phyloP scores from a whole-genome alignment of 2,113 vertebrate genomes.

The Cathartes aura region DNA sequence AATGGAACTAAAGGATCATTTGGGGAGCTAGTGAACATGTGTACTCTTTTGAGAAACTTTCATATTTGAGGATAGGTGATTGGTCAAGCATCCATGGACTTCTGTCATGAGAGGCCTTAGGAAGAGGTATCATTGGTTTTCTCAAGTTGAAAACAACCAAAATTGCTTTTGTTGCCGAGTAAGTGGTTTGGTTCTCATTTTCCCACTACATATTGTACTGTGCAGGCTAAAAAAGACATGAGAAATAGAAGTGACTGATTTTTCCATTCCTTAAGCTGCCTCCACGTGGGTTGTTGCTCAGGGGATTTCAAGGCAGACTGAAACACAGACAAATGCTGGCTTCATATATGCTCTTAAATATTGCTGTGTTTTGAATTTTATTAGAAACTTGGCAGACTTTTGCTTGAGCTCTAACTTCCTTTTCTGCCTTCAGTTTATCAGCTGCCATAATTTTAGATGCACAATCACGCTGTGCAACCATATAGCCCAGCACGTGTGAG shows the following conservation, averaged over 20 bases:
- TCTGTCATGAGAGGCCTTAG: background rate
- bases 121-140: background rate
- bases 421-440: conserved; percentile 62
- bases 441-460: conserved; percentile 30
- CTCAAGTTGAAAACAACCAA: background rate
- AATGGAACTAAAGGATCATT: background rate
- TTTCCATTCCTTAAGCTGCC: conserved; percentile 67
- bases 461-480: background rate
- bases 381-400: conserved; percentile 69
- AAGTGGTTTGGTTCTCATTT: conserved; percentile 43
- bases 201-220: conserved; percentile 38
- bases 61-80: background rate
- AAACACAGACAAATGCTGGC: conserved; percentile 66
- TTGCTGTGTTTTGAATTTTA: conserved; percentile 70
- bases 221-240: conserved; percentile 58
- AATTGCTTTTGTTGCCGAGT: background rate
- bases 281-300: conserved; percentile 66
- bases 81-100: background rate
- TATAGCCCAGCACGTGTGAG: background rate
- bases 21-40: background rate
- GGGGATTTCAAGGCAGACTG: conserved; percentile 72
- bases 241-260: conserved; percentile 67
- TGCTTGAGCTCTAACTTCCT: conserved; percentile 12
- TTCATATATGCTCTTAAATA: conserved; percentile 47
- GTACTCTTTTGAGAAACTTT: background rate